Evolutionary conservation across 2,888 invertebrate species (phyloP).

Genomic region (Idaea dimidiata): DNA sequence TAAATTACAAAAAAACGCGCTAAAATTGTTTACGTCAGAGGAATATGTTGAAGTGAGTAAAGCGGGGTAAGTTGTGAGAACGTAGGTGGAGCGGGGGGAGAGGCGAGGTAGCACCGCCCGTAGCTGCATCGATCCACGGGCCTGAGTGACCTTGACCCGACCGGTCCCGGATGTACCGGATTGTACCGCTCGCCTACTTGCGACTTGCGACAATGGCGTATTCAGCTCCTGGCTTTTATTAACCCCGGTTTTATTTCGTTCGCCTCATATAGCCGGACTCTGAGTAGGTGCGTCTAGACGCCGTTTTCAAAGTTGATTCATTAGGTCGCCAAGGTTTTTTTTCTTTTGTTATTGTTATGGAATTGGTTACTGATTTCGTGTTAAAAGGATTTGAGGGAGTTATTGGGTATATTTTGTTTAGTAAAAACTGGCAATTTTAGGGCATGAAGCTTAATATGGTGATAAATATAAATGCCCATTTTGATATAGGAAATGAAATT

Average conservation of each 20-base stretch:
- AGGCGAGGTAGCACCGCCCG: conserved; percentile 56
- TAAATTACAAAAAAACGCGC: neutral
- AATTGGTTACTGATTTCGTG: neutral
- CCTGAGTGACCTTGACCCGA: conserved; percentile 83
- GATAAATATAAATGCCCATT: too few relatives aligned
- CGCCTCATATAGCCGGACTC: conserved; percentile 32
- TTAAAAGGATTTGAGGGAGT: conserved; percentile 14
- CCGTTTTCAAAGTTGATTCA: conserved; percentile 27
- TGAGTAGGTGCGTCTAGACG: conserved; percentile 43
- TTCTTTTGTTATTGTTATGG: conserved; percentile 3
- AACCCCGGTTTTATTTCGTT: conserved; percentile 56
- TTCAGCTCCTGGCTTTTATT: conserved; percentile 68
- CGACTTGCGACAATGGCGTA: conserved; percentile 71
- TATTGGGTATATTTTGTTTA: neutral
- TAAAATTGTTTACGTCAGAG: neutral
- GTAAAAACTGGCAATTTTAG: too few relatives aligned
- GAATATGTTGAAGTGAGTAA: neutral
- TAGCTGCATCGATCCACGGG: conserved; percentile 83
- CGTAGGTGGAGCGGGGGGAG: conserved; percentile 26
- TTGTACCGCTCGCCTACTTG: conserved; percentile 69
- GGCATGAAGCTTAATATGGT: too few relatives aligned
- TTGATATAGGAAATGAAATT: too few relatives aligned
- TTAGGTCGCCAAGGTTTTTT: conserved; percentile 22
- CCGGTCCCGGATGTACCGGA: conserved; percentile 78
- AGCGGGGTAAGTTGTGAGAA: conserved; percentile 27